Evolutionary conservation across 2,888 invertebrate genomes (phyloP), one percentile per base, ranked within the genome.

Genomic region (Agapostemon virescens): DNA sequence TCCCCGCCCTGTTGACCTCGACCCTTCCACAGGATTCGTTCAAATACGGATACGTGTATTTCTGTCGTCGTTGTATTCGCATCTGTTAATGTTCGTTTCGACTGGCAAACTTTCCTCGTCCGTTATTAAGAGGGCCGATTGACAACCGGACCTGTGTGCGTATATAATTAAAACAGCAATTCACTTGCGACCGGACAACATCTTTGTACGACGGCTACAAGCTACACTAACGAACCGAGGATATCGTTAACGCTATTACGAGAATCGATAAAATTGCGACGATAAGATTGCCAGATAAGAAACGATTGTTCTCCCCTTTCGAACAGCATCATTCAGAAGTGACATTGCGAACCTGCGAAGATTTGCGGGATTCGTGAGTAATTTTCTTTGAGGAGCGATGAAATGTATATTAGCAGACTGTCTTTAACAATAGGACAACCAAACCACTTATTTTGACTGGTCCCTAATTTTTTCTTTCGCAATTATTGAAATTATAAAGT

Each of bases 1-100:
- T 15, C 20, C 45, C 45, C 20, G 75, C 71, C 77, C 66, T 77
- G 77, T 79, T 83, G 81, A 86, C 85, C 85, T 83, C 85, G 79
- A 83, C 81, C 83, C 86, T 76, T 79, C 72, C 66, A 61, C 23
- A 38, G 77, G 64, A 72, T 70, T 76, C 80, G 45, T 71, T 69
- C 73, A 58, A 71, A 81, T 71, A 69, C 55, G 69, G 49, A 70
- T 42, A 63, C 40, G 66, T 61, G 61, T 33, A 30, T 63, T 1
- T 20, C 38, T 49, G 49, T 71, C 69, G 58, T 30, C 52, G n/a
- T 17, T 71, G 66, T 63, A 30, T 63, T 49, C 73, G 23, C 30
- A 36, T 75, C 69, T 55, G 74, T 63, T 55, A 74, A 77, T 40
- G 74, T 68, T 36, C 67, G 33, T 36, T 72, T 67, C 64, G 49